Evolutionary conservation across 2,888 invertebrate species (phyloP).

Genomic region (Cataglyphis rosenhaueri): DNA sequence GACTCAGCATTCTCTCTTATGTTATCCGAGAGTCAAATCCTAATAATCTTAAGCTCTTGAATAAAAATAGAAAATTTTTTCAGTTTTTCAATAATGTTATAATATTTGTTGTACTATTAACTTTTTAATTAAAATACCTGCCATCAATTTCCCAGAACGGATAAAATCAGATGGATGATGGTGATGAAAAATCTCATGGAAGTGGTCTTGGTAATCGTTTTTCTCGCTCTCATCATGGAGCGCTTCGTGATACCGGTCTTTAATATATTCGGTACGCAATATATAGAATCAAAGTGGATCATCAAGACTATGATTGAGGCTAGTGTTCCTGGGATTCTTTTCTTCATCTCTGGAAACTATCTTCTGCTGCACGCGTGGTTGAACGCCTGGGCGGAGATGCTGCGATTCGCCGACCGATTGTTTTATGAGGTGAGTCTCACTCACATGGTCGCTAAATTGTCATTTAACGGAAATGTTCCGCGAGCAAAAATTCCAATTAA

Average conservation of each 20-base stretch:
- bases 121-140: neutral
- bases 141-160: constrained; percentile 87
- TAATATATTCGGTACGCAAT: constrained; percentile 87
- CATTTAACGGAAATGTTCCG: neutral
- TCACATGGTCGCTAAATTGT: neutral
- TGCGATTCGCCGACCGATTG: constrained; percentile 94
- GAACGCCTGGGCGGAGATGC: constrained; percentile 95
- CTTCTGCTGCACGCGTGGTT: constrained; percentile 95
- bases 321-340: constrained; percentile 91
- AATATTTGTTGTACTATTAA: neutral
- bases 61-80: no score
- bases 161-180: constrained; percentile 91
- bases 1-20: no score
- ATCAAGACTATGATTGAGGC: constrained; percentile 90
- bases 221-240: constrained; percentile 93
- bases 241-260: constrained; percentile 91
- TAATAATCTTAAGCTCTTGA: no score
- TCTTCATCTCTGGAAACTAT: constrained; percentile 93
- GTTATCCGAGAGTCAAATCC: no score
- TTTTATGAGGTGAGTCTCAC: constrained; percentile 89
- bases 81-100: no score
- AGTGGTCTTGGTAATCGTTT: constrained; percentile 92
- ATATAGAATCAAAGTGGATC: constrained; percentile 86
- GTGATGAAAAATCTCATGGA: constrained; percentile 91
- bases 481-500: neutral